These are phyloP conservation scores for Smutsia gigantea DNA, from an alignment of 2,797 vertebrate species.

Conservation along the genomic window DNA sequence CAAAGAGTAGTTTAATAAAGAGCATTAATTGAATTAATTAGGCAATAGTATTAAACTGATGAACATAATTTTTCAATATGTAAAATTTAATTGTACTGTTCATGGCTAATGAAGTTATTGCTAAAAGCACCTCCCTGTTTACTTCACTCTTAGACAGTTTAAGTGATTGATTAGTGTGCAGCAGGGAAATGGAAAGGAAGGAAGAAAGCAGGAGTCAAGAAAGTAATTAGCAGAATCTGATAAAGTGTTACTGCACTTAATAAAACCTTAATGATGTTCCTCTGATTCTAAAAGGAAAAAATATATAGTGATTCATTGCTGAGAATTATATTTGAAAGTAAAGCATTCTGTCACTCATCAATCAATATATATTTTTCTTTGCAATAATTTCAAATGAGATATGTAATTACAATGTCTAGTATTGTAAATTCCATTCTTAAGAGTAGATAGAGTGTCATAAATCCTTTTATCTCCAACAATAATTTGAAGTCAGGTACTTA, in stretches of 20 bases:
- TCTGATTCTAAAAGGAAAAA: neutral
- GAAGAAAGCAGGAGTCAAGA: constrained; percentile 11
- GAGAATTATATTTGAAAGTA: neutral
- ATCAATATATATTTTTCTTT: neutral
- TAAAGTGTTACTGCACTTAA: neutral
- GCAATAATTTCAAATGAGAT: neutral
- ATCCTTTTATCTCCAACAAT: neutral
- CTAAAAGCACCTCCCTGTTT: constrained; percentile 7
- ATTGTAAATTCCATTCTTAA: neutral
- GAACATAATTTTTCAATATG: constrained; percentile 1
- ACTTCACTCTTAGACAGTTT: neutral
- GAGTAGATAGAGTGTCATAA: neutral
- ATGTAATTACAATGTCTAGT: neutral
- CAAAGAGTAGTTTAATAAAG: neutral
- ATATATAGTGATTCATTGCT: neutral
- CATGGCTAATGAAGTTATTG: constrained; percentile 38
- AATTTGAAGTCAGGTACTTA: neutral
- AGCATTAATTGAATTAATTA: constrained; percentile 43
- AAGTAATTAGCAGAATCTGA: constrained; percentile 2
- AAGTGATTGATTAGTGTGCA: constrained; percentile 2
- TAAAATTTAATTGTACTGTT: constrained; percentile 3
- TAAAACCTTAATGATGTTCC: neutral
- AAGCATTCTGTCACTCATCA: neutral
- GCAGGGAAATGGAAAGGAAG: neutral
- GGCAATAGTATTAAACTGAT: neutral